Base-by-base conservation (phyloP, 2,113 vertebrate genomes). In the Corydoras maculifer region DNA sequence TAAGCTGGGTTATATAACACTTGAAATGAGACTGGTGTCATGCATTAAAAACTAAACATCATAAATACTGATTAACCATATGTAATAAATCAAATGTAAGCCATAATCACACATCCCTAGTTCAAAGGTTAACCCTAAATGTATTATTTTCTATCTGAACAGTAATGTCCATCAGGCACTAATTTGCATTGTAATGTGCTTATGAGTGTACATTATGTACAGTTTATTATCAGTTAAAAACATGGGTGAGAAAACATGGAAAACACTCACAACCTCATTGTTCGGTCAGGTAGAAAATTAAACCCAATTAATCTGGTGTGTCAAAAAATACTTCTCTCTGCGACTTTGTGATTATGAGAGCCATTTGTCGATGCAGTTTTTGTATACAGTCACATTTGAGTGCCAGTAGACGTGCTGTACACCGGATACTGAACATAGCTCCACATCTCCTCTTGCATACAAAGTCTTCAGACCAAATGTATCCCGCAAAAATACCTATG, bases 401-500 rank as follows among this genome's bases (percentile, higher is more conserved):
- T 96, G 94, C 93, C 93, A 95, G 66, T 53, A 66, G 0, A 91
- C 79, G 71, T 95, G 94, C 30, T 84, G 31, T 4, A 96, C 88
- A 0, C 88, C 91, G 0, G 91, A 76, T 66, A 93, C 68, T 0
- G 84, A 82, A 49, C 91, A 95, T 60, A 89, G 57, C 70, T 86
- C 82, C 61, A 96, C 82, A 82, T 91, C 91, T 5, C 90, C 92
- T 1, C 92, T 88, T 32, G 88, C 85, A 6, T 88, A 84, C 73
- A 96, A 83, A 2, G 93, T 92, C 84, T 93, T 94, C 85, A 96
- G 78, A 1, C 94, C 94, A 9, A 91, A 93, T 58, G 84, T 78
- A 67, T 95, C 91, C 51, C 68, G 84, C 75, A 92, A 79, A 79
- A 87, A 93, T 64, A 92, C 15, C 90, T 79, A 82, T 30, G 80